These are phyloP conservation scores for Cylindroiulus punctatus DNA, from an alignment of 2,888 invertebrate species.

Conservation along the genomic window DNA sequence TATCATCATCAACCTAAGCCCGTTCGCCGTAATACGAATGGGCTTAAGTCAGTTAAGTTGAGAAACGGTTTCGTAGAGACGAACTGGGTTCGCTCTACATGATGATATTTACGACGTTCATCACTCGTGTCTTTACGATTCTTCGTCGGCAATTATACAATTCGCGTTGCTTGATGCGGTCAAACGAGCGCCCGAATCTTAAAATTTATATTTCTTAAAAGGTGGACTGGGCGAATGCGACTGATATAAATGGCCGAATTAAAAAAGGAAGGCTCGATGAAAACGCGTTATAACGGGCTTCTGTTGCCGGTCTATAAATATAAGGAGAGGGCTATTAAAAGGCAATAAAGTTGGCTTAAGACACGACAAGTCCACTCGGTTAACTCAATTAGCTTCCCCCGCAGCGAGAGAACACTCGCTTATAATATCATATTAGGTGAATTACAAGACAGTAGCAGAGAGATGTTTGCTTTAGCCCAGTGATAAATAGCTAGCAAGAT, in stretches of 20 bases:
- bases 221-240: neutral
- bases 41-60: no score
- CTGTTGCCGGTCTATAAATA: neutral
- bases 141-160: neutral
- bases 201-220: neutral
- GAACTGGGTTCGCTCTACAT: neutral
- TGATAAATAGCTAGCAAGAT: constrained; percentile 3
- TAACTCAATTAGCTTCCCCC: constrained; percentile 1
- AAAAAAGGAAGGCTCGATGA: neutral
- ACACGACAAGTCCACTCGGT: neutral
- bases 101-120: neutral
- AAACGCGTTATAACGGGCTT: neutral
- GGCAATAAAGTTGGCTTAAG: constrained; percentile 18
- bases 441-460: neutral
- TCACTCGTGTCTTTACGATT: constrained; percentile 9
- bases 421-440: constrained; percentile 3
- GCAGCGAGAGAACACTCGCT: constrained; percentile 10
- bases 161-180: neutral
- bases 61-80: neutral
- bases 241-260: neutral
- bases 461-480: neutral
- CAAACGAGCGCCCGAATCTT: neutral
- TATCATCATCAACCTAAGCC: no score
- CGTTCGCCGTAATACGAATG: neutral
- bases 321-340: constrained; percentile 14